These are phyloP conservation scores for Biston stratarius DNA, from an alignment of 2,888 invertebrate species.

Conservation along the genomic window DNA sequence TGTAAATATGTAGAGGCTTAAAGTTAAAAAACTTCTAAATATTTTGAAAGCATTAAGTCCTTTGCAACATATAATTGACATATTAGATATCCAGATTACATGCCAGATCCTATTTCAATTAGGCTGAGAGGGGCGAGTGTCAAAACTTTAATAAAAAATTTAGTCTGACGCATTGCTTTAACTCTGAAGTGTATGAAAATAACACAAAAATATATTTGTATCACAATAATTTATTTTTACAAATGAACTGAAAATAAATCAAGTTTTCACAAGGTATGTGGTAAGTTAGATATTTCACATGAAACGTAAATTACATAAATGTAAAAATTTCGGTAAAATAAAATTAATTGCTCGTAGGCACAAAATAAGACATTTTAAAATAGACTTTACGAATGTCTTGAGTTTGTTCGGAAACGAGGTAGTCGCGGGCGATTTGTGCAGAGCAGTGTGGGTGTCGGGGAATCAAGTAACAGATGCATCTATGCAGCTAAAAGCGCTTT, in stretches of 20 bases:
- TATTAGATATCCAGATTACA: too few relatives aligned
- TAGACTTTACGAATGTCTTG: slow-evolving; percentile 51
- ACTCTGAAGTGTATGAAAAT: slow-evolving; percentile 24
- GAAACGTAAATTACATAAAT: slow-evolving; percentile 44
- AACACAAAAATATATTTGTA: slow-evolving; percentile 67
- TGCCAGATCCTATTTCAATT: too few relatives aligned
- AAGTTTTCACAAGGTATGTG: slow-evolving; percentile 78
- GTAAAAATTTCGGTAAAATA: slow-evolving; percentile 42
- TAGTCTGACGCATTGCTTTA: too few relatives aligned
- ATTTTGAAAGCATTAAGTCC: too few relatives aligned
- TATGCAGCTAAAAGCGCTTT: slow-evolving; percentile 10
- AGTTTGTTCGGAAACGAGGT: slow-evolving; percentile 33
- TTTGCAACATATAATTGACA: too few relatives aligned
- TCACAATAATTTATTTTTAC: slow-evolving; percentile 87
- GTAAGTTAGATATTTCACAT: slow-evolving; percentile 62
- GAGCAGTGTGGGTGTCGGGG: slow-evolving; percentile 1
- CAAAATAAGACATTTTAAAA: slow-evolving; percentile 45
- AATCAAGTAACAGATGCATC: slow-evolving; percentile 6
- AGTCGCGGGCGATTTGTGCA: slow-evolving; percentile 7
- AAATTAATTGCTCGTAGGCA: slow-evolving; percentile 45
- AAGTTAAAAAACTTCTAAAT: too few relatives aligned
- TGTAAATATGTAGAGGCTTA: too few relatives aligned
- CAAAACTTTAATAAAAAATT: too few relatives aligned
- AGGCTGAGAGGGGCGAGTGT: too few relatives aligned
- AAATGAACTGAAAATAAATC: slow-evolving; percentile 76